Evolutionary conservation across 1,140 invertebrate genomes (phyloP), one percentile per base, ranked within the genome.

Genomic region (Hypsibius dujardini): DNA sequence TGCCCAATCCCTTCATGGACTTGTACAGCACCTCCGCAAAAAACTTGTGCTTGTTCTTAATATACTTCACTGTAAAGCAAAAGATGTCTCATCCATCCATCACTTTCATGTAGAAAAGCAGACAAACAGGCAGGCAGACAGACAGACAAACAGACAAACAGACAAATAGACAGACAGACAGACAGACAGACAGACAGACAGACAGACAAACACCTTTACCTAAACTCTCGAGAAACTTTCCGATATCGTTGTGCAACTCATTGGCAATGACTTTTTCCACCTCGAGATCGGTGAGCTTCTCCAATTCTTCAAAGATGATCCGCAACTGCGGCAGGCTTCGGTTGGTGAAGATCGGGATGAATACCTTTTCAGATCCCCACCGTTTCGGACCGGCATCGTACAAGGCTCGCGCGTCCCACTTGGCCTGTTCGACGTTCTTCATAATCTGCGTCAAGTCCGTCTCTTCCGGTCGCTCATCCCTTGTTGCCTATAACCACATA

Each of bases 11-110:
- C 74, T 88, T 87, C 90, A 97, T 93, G 67, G 88, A 86, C 60
- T 90, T 86, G 76, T 95, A 86, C 7, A 96, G 81, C 74, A 88
- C 85, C 77, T 94, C 88, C 70, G 93, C 92, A 82, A 95, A 95
- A 81, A 90, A 96, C 59, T 87, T 87, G 70, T 92, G 88, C 79
- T 90, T 89, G 77, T 90, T 93, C 78, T 89, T 89, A 3, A 90
- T 88, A 77, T 88, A 90, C 81, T 90, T 90, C 0, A 90, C 89
- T 90, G 75, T 70, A 80, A 79, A 77, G n/a, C n/a, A 56, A 56
- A 56, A 56, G n/a, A n/a, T n/a, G n/a, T n/a, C n/a, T n/a, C n/a
- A n/a, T n/a, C n/a, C n/a, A n/a, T n/a, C n/a, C n/a, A n/a, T n/a
- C n/a, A n/a, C n/a, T n/a, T n/a, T n/a, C n/a, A n/a, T n/a, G n/a